Percentiles rank a stretch among this genome's conserved stretches.
These are phyloP conservation scores for Anhinga anhinga DNA, from an alignment of 2,113 vertebrate species.

Conservation along the genomic window DNA sequence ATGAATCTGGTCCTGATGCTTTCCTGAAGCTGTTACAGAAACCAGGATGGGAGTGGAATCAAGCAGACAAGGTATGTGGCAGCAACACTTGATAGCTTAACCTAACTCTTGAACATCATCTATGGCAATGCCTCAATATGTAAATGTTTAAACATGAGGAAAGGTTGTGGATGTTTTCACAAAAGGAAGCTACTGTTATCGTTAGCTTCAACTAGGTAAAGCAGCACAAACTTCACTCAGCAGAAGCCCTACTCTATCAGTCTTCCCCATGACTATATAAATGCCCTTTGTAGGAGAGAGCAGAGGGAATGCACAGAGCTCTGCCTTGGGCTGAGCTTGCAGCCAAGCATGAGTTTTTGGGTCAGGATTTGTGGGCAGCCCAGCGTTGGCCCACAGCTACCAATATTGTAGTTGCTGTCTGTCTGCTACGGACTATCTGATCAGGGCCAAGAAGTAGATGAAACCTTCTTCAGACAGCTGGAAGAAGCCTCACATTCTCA, in stretches of 20 bases:
- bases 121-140: neutral
- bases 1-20: neutral
- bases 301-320: neutral
- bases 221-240: neutral
- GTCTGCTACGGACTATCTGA: neutral
- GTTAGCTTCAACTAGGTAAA: neutral
- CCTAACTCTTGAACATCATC: neutral
- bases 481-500: accelerated
- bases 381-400: neutral
- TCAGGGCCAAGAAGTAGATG: neutral
- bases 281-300: neutral
- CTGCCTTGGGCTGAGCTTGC: neutral
- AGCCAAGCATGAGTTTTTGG: neutral
- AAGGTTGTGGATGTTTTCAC: neutral
- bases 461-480: neutral
- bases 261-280: neutral
- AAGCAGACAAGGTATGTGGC: neutral
- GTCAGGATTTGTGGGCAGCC: neutral
- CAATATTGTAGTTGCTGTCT: neutral
- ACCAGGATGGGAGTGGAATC: neutral
- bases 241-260: neutral
- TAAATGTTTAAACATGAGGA: neutral
- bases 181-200: neutral
- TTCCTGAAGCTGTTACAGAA: neutral
- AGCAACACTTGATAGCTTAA: neutral